These are phyloP conservation scores for Phrynocephalus vlangalii DNA, from an alignment of 2,797 vertebrate species.

Conservation along the genomic window DNA sequence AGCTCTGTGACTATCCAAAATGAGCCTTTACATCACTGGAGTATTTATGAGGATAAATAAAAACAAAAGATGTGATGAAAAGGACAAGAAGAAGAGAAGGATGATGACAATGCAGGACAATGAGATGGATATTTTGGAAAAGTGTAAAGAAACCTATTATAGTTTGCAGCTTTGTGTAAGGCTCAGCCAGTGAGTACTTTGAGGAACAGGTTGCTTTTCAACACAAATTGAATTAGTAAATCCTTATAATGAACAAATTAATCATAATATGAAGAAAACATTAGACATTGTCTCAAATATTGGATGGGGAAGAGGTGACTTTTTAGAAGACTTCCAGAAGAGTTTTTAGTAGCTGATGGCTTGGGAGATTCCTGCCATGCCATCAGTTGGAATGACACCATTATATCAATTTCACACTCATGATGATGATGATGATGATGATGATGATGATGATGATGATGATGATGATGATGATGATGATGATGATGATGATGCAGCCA, in stretches of 20 bases:
- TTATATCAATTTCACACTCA: too few relatives aligned
- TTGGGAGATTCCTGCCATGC: too few relatives aligned
- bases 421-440: too few relatives aligned
- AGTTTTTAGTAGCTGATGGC: not conserved
- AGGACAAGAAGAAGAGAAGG: not conserved
- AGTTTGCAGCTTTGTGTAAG: slow-evolving; percentile 47
- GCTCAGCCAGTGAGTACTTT: slow-evolving; percentile 42
- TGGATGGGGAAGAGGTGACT: slow-evolving; percentile 11
- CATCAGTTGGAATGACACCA: too few relatives aligned
- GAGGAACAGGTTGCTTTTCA: slow-evolving; percentile 41
- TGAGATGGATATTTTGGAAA: slow-evolving; percentile 58
- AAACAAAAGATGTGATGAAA: slow-evolving; percentile 39
- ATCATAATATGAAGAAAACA: slow-evolving; percentile 44
- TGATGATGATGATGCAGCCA: too few relatives aligned
- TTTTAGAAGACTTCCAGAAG: not conserved
- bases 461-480: too few relatives aligned
- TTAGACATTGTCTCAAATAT: not conserved
- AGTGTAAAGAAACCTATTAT: slow-evolving; percentile 31
- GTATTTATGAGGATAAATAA: not conserved
- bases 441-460: too few relatives aligned
- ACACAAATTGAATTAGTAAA: slow-evolving; percentile 38
- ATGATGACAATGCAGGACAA: slow-evolving; percentile 44
- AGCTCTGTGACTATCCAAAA: too few relatives aligned
- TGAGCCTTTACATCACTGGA: too few relatives aligned
- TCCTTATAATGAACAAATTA: slow-evolving; percentile 50